Conservation (phyloP, 1,140 invertebrate species). For the Drosophila obscura region DNA sequence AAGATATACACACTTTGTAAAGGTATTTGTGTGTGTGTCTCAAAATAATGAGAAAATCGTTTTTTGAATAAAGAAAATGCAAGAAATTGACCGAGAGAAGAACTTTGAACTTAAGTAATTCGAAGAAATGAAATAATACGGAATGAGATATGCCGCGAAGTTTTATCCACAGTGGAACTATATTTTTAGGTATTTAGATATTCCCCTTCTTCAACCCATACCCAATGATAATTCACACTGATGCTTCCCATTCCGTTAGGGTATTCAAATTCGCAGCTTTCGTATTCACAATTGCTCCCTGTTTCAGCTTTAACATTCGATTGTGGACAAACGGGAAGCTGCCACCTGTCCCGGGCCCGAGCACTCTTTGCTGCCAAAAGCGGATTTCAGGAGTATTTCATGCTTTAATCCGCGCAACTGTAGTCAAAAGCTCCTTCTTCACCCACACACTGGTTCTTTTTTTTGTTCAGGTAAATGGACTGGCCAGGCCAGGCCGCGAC, state of each 20-base stretch:
- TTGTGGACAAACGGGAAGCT: slow-evolving; percentile 1
- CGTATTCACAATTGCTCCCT: background rate
- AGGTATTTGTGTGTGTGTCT: background rate
- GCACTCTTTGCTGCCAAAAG: slow-evolving; percentile 56
- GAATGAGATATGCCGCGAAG: too few relatives aligned
- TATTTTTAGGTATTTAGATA: too few relatives aligned
- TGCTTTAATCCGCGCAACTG: slow-evolving; percentile 74
- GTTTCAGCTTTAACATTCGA: slow-evolving; percentile 28
- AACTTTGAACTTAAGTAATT: background rate
- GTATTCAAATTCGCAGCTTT: background rate
- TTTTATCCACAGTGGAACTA: too few relatives aligned
- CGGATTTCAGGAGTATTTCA: slow-evolving; percentile 65
- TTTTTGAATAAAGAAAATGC: background rate
- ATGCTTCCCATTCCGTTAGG: too few relatives aligned
- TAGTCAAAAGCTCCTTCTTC: slow-evolving; percentile 59
- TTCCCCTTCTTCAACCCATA: too few relatives aligned
- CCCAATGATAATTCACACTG: too few relatives aligned
- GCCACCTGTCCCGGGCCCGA: slow-evolving; percentile 33
- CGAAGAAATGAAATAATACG: background rate
- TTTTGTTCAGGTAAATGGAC: slow-evolving; percentile 56
- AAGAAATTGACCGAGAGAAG: background rate
- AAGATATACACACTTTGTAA: slow-evolving; percentile 9
- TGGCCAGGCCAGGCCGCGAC: slow-evolving; percentile 19
- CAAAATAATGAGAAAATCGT: background rate
- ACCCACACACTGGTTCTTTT: background rate